Evolutionary conservation across 2,113 vertebrate species (phyloP), one percentile per base, ranked within the genome.

Genomic region (Colinus virginianus): DNA sequence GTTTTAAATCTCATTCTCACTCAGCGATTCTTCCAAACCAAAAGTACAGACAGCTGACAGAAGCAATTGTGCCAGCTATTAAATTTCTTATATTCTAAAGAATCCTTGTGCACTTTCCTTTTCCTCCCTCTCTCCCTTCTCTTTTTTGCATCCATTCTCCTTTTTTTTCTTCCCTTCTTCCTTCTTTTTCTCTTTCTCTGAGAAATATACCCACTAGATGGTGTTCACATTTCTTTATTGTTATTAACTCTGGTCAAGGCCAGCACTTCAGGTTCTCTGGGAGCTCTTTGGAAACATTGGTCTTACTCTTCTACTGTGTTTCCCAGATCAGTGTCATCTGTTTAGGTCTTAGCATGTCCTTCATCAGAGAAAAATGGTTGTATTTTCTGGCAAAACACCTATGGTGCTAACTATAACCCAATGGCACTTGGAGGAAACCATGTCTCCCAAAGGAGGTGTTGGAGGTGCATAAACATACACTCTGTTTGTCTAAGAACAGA

Each of bases 311-410:
- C 55, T 79, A 58, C 55, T 80, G 32, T 59, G 46, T 84, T 80
- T 91, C 51, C 64, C 76, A 86, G 68, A 80, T 70, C 85, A 79
- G 71, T 95, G 87, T 87, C 91, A 77, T 94, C 90, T 90, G 49
- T 79, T 87, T 59, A 76, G 87, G 59, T 77, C 84, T 91, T 94
- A 88, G 64, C 13, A 59, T 74, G 85, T 78, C 69, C 69, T 56
- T 86, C 76, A 90, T 70, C 42, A 93, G 78, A 79, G 68, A 90
- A 94, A 95, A 95, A 95, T 64, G 61, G 82, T 51, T 96, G 61
- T 90, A 86, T 94, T 96, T 94, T 94, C 85, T 96, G 90, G 82
- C 69, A 6, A 94, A 95, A 96, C 79, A 95, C 82, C 90, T 90
- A 67, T 68, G 85, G 93, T 83, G 72, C 51, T 93, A 55, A 94